Conservation (phyloP, 53 echinoderm and acorn worm species). For the Holothuria scabra region DNA sequence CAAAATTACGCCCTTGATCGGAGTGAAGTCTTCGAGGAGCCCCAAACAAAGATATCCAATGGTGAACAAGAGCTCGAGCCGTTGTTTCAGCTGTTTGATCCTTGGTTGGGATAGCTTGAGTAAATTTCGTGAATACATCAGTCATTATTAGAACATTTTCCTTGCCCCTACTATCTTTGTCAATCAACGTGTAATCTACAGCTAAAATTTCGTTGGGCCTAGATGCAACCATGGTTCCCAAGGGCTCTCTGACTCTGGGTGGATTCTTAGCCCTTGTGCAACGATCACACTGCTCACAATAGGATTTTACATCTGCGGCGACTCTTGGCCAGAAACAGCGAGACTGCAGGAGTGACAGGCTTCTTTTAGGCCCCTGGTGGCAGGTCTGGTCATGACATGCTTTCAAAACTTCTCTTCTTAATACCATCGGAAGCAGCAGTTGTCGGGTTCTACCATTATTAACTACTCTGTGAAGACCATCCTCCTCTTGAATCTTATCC, state of each 20-base stretch:
- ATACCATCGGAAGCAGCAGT: conserved; percentile 27
- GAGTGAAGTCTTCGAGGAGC: no score
- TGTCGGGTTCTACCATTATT: conserved; percentile 11
- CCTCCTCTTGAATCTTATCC: conserved; percentile 43
- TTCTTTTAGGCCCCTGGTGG: conserved; percentile 36
- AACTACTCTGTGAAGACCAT: conserved; percentile 15
- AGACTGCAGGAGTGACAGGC: background rate
- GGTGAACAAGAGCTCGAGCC: no score
- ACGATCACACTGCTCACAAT: conserved; percentile 50
- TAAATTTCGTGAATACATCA: no score
- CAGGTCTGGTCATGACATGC: conserved; percentile 33
- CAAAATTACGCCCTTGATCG: conserved; percentile 55
- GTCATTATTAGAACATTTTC: no score
- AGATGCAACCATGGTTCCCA: no score
- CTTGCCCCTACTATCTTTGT: no score
- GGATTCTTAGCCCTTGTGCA: conserved; percentile 49
- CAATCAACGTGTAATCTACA: no score
- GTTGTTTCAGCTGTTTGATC: no score
- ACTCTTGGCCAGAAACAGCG: no score
- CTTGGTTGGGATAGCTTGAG: no score
- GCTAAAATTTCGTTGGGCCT: no score
- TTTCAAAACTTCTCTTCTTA: background rate
- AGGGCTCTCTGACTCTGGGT: conserved; percentile 2
- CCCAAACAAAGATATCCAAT: no score
- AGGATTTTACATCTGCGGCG: background rate